A percentile compares a stretch with the other conserved stretches of the same genome.
phyloP scores from a whole-genome alignment of 2,797 vertebrate genomes.

The Telmatherina bonti region DNA sequence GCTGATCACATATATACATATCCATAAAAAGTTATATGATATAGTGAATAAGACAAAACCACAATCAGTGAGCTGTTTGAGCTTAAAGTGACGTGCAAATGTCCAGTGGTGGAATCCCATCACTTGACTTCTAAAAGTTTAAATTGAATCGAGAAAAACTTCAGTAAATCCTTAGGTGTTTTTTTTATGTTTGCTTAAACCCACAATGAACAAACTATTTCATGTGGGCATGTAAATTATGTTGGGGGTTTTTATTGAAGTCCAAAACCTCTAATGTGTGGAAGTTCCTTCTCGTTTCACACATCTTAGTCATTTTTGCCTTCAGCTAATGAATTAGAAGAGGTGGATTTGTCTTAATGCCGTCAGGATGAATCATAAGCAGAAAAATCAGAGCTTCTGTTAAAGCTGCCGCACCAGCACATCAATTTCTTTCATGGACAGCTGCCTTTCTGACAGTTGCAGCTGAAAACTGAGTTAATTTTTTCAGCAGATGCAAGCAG shows the following conservation, averaged over 20 bases:
- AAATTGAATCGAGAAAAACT: background rate
- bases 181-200: background rate
- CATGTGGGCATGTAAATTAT: background rate
- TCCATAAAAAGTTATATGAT: background rate
- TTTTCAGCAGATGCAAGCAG: slow-evolving; percentile 40
- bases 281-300: background rate
- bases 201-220: background rate
- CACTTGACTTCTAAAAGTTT: background rate
- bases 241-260: background rate
- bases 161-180: background rate
- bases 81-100: background rate
- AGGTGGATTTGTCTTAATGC: slow-evolving; percentile 5
- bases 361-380: slow-evolving; percentile 9
- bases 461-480: slow-evolving; percentile 1
- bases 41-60: background rate
- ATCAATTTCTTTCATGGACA: slow-evolving; percentile 1
- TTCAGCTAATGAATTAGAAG: slow-evolving; percentile 26
- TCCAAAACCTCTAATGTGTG: slow-evolving; percentile 6
- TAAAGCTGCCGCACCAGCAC: background rate
- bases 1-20: background rate
- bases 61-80: background rate
- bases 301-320: slow-evolving; percentile 37
- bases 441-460: slow-evolving; percentile 15
- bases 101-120: background rate
- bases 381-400: slow-evolving; percentile 15